Conservation (phyloP, 2,888 invertebrate genomes). For the Gastracanthus pulcherrimus region DNA sequence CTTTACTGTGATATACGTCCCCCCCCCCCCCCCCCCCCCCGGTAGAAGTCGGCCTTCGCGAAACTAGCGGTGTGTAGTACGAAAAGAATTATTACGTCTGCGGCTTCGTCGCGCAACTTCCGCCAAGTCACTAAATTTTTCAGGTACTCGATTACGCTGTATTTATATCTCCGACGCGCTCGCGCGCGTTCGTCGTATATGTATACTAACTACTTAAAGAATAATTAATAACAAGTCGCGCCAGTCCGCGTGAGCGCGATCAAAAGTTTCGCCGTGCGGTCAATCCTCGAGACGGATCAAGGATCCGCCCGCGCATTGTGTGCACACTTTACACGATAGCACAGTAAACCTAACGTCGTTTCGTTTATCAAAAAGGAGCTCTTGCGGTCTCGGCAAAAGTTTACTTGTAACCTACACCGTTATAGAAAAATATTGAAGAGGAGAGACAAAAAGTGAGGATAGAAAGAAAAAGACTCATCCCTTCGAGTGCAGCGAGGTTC, state of each 20-base stretch:
- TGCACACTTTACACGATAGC: no score
- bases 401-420: not conserved
- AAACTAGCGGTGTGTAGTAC: slow-evolving; percentile 23
- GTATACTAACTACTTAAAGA: slow-evolving; percentile 43
- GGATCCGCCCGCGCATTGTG: no score
- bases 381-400: slow-evolving; percentile 14
- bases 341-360: no score
- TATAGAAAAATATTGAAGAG: slow-evolving; percentile 22
- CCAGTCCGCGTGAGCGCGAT: not conserved
- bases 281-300: no score
- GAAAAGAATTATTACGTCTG: slow-evolving; percentile 18
- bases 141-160: slow-evolving; percentile 59
- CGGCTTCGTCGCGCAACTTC: slow-evolving; percentile 15
- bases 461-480: no score
- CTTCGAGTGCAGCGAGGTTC: no score
- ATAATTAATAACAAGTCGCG: slow-evolving; percentile 38
- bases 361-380: slow-evolving; percentile 19
- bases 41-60: no score
- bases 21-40: no score
- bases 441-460: no score
- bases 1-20: no score
- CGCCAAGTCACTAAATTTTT: slow-evolving; percentile 55
- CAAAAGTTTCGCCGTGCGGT: no score
- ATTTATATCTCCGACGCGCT: slow-evolving; percentile 19
- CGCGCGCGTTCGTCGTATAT: not conserved